Base-by-base conservation (phyloP, 2,797 vertebrate genomes). In the Coregonus sp. region DNA sequence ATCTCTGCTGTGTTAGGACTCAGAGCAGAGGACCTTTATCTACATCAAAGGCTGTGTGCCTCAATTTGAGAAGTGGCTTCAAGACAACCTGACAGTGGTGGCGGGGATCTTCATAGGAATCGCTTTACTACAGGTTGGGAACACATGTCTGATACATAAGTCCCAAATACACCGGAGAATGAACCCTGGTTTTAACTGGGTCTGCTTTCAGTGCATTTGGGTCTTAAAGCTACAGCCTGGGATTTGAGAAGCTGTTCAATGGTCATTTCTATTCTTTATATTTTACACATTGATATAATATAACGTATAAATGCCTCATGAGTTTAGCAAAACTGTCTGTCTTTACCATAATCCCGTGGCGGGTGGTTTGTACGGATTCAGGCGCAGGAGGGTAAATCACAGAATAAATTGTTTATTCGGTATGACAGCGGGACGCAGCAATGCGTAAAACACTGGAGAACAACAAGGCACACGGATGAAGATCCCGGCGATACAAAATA, bases 21-120 rank as follows among this genome's bases (percentile, higher is more conserved):
- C 95, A 4, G 98, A 99, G 87, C 97, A 99, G 90, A 97, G 97
- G 90, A 95, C 92, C 16, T 98, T 96, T 80, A 99, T 99, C 91
- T 96, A 99, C 84, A 98, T 97, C 40, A 99, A 99, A 94, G 98
- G 98, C 81, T 99, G 98, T 1, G 98, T 99, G 67, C 97, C 97
- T 69, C 98, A 99, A 91, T 99, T 99, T 95, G 98, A 99, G 90
- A 99, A 98, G 88, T 99, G 98, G 98, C 92, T 99, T 75, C 97
- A 99, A 88, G 98, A 99, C 89, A 98, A 99, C 91, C 93, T 99
- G 79, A 99, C 97, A n/a, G 98, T 99, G 87, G 98, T 99, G 87
- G 98, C 98, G 0, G 98, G 98, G 78, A 96, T 99, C 87, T 99
- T 99, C 88, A 99, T 99, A 85, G 98, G 98, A 73, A 98, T 99